Conservation (phyloP, 2,797 vertebrate species). For the Chrosomus eos region DNA sequence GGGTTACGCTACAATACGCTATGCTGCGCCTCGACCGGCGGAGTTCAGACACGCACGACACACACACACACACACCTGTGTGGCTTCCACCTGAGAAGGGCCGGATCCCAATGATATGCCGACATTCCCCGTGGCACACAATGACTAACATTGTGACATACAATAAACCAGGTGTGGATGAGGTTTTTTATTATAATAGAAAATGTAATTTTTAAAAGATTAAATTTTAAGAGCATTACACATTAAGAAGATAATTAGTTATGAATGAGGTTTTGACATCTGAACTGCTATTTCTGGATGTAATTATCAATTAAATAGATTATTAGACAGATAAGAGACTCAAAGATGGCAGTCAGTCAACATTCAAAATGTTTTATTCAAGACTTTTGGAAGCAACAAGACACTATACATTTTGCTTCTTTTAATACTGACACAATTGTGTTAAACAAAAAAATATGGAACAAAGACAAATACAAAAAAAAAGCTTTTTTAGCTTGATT, state of each 20-base stretch:
- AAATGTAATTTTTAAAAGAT: conserved; percentile 32
- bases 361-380: conserved; percentile 19
- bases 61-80: conserved; percentile 64
- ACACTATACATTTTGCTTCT: background rate
- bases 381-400: conserved; percentile 48
- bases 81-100: conserved; percentile 69
- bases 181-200: conserved; percentile 57
- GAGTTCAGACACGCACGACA: conserved; percentile 45
- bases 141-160: conserved; percentile 74
- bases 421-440: conserved; percentile 15
- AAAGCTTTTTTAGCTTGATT: background rate
- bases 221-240: conserved; percentile 35
- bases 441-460: background rate
- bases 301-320: background rate
- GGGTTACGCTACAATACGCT: conserved; percentile 11
- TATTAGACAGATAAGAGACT: conserved; percentile 7
- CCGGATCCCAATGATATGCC: conserved; percentile 59
- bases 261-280: conserved; percentile 10
- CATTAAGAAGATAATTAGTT: conserved; percentile 7
- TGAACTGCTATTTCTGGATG: conserved; percentile 9
- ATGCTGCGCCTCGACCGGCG: conserved; percentile 14
- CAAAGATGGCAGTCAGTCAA: conserved; percentile 8
- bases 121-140: conserved; percentile 73
- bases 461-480: background rate
- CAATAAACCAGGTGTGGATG: conserved; percentile 71